Evolutionary conservation across 2,797 vertebrate species (phyloP), one percentile per base, ranked within the genome.

Genomic region (Enteromius thamalakanensis): DNA sequence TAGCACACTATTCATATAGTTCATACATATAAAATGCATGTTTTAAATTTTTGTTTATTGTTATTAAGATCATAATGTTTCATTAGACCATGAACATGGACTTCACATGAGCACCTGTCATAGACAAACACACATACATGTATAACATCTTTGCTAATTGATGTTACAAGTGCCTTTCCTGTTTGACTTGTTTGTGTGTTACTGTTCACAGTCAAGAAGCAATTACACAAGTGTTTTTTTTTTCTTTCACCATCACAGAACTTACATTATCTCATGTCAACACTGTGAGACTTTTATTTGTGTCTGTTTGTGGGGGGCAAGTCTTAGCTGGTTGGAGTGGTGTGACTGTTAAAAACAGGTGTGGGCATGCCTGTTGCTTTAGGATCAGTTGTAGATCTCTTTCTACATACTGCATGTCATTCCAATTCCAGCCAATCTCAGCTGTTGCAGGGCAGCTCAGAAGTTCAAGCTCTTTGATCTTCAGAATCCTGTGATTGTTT

Each of bases 271-370:
- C 62, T 70, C 74, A 77, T 70, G 74, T 67, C 81, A 76, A 83
- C 64, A 69, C 65, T 71, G 21, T 29, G 51, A 51, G 51, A 70
- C 60, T 62, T 85, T 80, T 88, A 86, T 88, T 82, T 87, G 86
- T 83, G 82, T 86, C 65, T 76, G 76, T 76, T 80, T 69, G 47
- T 76, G 76, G 37, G 79, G 68, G 82, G 82, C 84, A 88, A 81
- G 86, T 86, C 77, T 87, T 84, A 86, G 84, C 87, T 87, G 87
- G 85, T 87, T 74, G 69, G 32, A 80, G 40, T 67, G 79, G 83
- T 83, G 81, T 88, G 87, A 83, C 79, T 84, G 84, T 87, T 87
- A 80, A 78, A 82, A 83, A 82, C 87, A 88, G 79, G 87, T 85
- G 77, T 75, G 80, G 84, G 32, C 86, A 87, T 84, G 87, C 72